Base-by-base conservation (phyloP, 2,888 invertebrate genomes). In the Pachymerium ferrugineum region DNA sequence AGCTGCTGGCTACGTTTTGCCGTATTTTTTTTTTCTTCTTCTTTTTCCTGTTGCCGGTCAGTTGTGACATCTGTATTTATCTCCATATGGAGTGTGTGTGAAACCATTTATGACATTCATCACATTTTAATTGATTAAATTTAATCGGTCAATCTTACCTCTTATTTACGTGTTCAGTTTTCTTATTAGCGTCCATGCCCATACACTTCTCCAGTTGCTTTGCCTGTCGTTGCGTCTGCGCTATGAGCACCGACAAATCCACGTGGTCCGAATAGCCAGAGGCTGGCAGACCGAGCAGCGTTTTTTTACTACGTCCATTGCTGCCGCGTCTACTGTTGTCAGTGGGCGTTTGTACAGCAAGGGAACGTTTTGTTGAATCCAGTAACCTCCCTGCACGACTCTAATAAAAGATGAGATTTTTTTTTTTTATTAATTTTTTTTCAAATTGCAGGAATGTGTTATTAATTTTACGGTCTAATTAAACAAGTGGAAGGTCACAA, bases 241-340 rank as follows among this genome's bases (percentile, higher is more conserved):
- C 72, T 72, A 72, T 72, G 72, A 72, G 72, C 29, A 47, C 72
- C 54, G 47, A 54, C 72, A 72, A 22, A 28, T 72, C 72, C 54
- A 72, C 54, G 72, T 72, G 47, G 54, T 72, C 72, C 28, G 72
- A 72, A 30, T 72, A 72, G 16, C 72, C 72, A 16, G 72, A 72
- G 30, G 72, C 72, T 16, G 72, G 72, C 54, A 72, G 72, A 16
- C 54, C 72, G 54, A 72, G 31, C 30, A 72, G 19, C 16, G 72
- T 28, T 54, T 54, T 72, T 47, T 54, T 47, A 28, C n/a, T 62
- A 14, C 72, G 72, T 29, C 72, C 72, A 72, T 72, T 54, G 31
- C 54, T 72, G 54, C 72, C 72, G 29, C 72, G 47, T 47, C 71
- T n/a, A n/a, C n/a, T 35, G 62, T 62, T 25, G 62, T 62, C 62